A percentile compares a stretch with the other conserved stretches of the same genome.
These are phyloP conservation scores for Corythaeola cristata DNA, from an alignment of 2,113 vertebrate genomes.

Conservation along the genomic window DNA sequence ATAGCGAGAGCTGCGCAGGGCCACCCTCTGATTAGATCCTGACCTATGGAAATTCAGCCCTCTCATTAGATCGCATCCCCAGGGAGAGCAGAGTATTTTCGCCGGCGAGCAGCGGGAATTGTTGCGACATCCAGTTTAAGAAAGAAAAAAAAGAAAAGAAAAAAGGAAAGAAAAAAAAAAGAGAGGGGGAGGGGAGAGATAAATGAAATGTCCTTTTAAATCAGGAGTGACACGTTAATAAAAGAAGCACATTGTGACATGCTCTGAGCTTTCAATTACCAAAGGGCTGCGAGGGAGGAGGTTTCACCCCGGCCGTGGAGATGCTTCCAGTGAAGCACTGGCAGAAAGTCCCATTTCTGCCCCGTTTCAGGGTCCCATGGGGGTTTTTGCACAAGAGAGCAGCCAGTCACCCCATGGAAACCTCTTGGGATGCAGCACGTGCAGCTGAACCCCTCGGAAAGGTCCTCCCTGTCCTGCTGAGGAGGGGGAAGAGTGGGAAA, in stretches of 20 bases:
- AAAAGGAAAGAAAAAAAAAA: not conserved
- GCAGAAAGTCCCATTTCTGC: not conserved
- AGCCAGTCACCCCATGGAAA: rapidly evolving
- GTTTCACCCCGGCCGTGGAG: not conserved
- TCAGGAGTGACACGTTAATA: constrained; percentile 14
- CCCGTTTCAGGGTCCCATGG: rapidly evolving
- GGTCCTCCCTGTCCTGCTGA: not conserved
- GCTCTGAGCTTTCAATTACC: not conserved
- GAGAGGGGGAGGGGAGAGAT: not conserved
- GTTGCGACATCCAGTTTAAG: not conserved
- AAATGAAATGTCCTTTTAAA: constrained; percentile 62
- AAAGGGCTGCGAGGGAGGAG: not conserved
- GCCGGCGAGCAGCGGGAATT: not conserved
- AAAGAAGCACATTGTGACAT: constrained; percentile 7
- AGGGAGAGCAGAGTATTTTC: not conserved
- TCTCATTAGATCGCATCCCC: constrained; percentile 55
- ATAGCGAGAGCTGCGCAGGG: not conserved
- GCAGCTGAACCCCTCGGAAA: rapidly evolving
- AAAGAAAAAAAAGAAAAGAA: not conserved
- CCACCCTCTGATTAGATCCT: constrained; percentile 34
- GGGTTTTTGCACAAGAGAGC: rapidly evolving
- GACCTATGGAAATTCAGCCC: constrained; percentile 41
- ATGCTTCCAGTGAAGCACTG: not conserved
- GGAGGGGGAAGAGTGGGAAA: no score
- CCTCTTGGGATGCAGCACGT: rapidly evolving